phyloP scores from a whole-genome alignment of 2,113 vertebrate genomes.

The Amblyopsis rosae region DNA sequence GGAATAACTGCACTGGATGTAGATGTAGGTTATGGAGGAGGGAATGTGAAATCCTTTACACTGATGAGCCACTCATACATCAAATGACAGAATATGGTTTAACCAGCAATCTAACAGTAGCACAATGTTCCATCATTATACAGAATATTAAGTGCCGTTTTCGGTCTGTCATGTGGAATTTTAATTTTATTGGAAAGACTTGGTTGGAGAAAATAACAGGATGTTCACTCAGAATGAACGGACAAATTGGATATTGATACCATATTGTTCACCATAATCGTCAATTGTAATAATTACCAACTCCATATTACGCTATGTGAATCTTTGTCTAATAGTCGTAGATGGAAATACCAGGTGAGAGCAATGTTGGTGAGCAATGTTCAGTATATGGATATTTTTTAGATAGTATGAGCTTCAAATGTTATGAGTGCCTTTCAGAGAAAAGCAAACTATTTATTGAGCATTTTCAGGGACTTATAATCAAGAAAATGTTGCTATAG shows the following conservation, averaged over 20 bases:
- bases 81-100: constrained; percentile 44
- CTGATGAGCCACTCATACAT: constrained; percentile 63
- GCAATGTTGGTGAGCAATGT: constrained; percentile 17
- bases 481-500: constrained; percentile 50
- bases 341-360: neutral
- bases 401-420: constrained; percentile 65
- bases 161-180: neutral
- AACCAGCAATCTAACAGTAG: constrained; percentile 57
- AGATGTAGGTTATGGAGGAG: constrained; percentile 48
- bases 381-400: constrained; percentile 31
- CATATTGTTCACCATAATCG: neutral
- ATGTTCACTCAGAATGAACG: neutral
- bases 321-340: constrained; percentile 2
- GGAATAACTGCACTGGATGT: constrained; percentile 72
- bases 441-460: constrained; percentile 74
- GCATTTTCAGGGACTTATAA: constrained; percentile 72
- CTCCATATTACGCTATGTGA: constrained; percentile 12
- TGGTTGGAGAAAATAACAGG: neutral
- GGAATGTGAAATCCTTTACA: constrained; percentile 63
- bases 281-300: constrained; percentile 1
- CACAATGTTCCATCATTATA: constrained; percentile 45
- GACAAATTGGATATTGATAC: neutral
- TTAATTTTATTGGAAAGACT: constrained; percentile 1
- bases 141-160: constrained; percentile 3
- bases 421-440: constrained; percentile 71